Conservation (phyloP, 2,888 invertebrate genomes). For the Cosmia pyralina region DNA sequence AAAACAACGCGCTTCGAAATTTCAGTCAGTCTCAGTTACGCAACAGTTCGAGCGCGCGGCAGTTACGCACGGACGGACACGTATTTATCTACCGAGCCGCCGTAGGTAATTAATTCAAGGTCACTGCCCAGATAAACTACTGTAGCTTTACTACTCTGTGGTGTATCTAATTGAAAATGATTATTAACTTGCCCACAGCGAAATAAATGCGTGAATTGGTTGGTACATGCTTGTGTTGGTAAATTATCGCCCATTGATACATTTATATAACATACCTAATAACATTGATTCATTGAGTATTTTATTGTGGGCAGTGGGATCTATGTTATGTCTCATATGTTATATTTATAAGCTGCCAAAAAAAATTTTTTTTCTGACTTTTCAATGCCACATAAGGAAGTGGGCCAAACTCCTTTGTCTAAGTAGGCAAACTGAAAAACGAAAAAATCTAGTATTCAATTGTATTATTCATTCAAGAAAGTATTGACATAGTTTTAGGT, state of each 20-base stretch:
- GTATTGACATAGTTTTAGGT: slow-evolving; percentile 3
- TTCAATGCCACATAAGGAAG: background rate
- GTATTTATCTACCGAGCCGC: no score
- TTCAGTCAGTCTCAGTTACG: no score
- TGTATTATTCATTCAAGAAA: background rate
- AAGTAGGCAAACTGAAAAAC: background rate
- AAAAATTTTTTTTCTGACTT: background rate
- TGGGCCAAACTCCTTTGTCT: background rate
- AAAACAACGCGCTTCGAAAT: no score
- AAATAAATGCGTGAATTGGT: slow-evolving; percentile 1
- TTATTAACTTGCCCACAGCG: background rate
- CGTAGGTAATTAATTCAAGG: no score
- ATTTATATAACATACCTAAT: background rate
- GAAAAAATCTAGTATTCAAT: no score
- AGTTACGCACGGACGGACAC: no score
- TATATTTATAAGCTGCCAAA: no score
- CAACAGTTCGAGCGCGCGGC: no score
- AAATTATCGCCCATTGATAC: slow-evolving; percentile 7
- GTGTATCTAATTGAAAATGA: slow-evolving; percentile 40
- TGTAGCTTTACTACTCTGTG: no score
- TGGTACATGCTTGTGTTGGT: background rate
- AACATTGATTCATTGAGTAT: background rate
- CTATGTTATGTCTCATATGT: background rate
- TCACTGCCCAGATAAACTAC: no score
- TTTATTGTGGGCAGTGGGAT: background rate